Conservation (phyloP, 2,113 vertebrate genomes). For the Aptenodytes patagonicus region DNA sequence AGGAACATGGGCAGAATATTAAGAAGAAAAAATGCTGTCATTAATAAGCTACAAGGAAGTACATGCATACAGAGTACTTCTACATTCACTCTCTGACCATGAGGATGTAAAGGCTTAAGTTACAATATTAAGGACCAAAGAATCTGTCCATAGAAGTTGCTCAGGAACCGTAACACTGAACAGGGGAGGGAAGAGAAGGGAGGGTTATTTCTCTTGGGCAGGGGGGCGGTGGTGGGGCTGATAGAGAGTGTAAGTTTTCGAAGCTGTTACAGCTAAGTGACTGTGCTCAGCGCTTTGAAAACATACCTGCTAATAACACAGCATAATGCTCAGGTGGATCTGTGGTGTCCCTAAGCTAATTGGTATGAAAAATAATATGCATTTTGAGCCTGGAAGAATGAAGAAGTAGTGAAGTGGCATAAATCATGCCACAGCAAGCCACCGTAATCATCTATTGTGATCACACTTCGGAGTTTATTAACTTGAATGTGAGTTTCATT, state of each 20-base stretch:
- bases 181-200: background rate
- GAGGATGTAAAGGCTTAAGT: background rate
- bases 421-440: background rate
- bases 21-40: conserved; percentile 43
- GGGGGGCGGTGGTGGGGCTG: background rate
- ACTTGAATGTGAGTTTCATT: background rate
- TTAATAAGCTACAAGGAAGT: conserved; percentile 47
- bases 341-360: background rate
- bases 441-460: background rate
- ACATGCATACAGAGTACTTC: conserved; percentile 37
- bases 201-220: background rate
- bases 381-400: background rate
- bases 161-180: background rate
- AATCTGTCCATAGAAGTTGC: background rate
- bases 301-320: background rate
- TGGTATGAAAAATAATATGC: background rate
- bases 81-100: background rate
- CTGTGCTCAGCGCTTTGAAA: background rate
- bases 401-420: background rate
- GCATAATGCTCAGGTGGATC: background rate
- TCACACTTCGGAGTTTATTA: background rate
- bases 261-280: background rate
- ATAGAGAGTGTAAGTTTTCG: background rate
- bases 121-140: background rate
- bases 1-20: conserved; percentile 45